Percentiles rank a stretch among this genome's conserved stretches.
These are phyloP conservation scores for Exephanes ischioxanthus DNA, from an alignment of 2,888 invertebrate species.

Conservation along the genomic window DNA sequence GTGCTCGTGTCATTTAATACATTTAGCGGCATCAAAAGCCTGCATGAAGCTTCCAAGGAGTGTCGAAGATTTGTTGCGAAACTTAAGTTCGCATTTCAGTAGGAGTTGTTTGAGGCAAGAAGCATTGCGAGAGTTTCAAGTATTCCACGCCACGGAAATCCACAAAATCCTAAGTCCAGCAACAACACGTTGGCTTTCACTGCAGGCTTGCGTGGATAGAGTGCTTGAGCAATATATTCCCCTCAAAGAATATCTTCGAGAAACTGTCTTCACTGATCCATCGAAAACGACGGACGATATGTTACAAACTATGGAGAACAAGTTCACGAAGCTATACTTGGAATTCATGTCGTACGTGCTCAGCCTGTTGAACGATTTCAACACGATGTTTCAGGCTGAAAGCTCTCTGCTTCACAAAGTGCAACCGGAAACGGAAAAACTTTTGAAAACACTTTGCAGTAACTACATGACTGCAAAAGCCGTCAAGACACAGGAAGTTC, in stretches of 20 bases:
- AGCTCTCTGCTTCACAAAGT: conserved; percentile 65
- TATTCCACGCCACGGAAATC: no score
- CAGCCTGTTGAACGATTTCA: conserved; percentile 71
- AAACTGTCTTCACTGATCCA: conserved; percentile 75
- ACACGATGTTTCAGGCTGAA: conserved; percentile 72
- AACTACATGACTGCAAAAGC: no score
- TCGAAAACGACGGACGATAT: conserved; percentile 53
- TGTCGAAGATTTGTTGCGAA: no score
- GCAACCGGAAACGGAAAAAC: conserved; percentile 66
- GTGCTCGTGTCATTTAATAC: no score
- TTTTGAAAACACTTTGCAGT: conserved; percentile 10
- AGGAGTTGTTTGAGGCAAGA: no score
- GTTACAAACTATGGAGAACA: conserved; percentile 72
- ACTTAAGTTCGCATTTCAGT: no score
- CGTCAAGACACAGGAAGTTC: no score
- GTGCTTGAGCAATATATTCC: conserved; percentile 78
- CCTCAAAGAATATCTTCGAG: conserved; percentile 75
- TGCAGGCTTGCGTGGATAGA: conserved; percentile 31
- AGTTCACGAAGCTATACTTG: conserved; percentile 72
- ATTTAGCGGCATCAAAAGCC: no score
- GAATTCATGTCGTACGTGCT: conserved; percentile 74
- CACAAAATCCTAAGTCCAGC: no score
- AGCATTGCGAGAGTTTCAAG: no score
- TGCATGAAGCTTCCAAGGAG: no score
- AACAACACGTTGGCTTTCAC: no score